These are phyloP conservation scores for Scleropages formosus DNA, from an alignment of 2,797 vertebrate genomes.

Conservation along the genomic window DNA sequence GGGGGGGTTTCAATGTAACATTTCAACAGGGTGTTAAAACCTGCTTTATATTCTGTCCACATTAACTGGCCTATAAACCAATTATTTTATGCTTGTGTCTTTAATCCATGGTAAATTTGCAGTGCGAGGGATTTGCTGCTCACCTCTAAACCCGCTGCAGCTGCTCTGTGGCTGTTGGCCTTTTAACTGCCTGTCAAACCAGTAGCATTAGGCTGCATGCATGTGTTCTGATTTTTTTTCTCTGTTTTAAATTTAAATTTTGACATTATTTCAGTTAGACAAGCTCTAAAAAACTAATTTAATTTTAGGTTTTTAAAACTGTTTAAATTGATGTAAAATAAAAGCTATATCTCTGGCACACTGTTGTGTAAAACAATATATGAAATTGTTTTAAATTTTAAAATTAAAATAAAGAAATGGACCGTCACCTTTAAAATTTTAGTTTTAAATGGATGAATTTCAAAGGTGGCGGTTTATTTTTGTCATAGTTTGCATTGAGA, in stretches of 20 bases:
- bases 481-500: too few species aligned
- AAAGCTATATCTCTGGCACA: neutral
- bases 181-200: neutral
- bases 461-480: too few species aligned
- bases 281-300: too few species aligned
- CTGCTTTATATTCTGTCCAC: constrained; percentile 38
- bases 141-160: constrained; percentile 7
- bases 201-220: too few species aligned
- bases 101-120: constrained; percentile 43
- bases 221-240: neutral
- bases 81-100: constrained; percentile 45
- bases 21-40: constrained; percentile 32
- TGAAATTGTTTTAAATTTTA: too few species aligned
- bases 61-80: constrained; percentile 44
- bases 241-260: neutral
- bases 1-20: neutral
- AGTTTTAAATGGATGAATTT: too few species aligned
- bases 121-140: constrained; percentile 29
- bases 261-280: too few species aligned
- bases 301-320: too few species aligned
- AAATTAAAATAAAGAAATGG: too few species aligned
- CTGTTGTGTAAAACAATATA: too few species aligned
- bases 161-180: neutral
- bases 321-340: too few species aligned
- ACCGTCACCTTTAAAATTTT: too few species aligned